These are phyloP conservation scores for Polymixis lichenea DNA, from an alignment of 2,888 invertebrate genomes.

Conservation along the genomic window DNA sequence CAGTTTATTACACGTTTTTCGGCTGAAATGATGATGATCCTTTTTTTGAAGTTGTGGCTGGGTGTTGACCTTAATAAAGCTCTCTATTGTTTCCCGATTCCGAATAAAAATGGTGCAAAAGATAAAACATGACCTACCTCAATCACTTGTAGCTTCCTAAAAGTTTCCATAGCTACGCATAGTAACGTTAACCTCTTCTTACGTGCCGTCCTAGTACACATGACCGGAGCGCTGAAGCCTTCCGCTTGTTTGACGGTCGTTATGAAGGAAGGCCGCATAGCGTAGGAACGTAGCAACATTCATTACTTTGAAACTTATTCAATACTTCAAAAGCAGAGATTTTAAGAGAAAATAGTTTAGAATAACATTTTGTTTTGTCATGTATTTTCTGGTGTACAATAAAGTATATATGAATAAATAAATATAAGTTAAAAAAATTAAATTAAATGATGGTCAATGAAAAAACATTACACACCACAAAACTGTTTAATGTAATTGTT, in stretches of 20 bases:
- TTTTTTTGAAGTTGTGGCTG: too few species aligned
- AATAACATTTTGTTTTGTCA: too few species aligned
- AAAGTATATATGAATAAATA: too few species aligned
- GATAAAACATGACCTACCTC: neutral
- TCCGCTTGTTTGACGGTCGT: slow-evolving; percentile 9
- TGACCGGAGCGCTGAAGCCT: slow-evolving; percentile 17
- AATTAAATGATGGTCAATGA: neutral
- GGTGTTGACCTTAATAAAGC: neutral
- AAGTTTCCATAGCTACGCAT: neutral
- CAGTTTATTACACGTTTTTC: too few species aligned
- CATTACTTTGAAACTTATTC: neutral
- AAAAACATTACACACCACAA: neutral
- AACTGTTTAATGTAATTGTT: neutral
- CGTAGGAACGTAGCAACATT: neutral
- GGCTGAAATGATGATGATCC: too few species aligned
- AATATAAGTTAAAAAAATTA: too few species aligned
- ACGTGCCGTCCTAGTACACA: neutral
- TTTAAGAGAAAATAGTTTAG: neutral
- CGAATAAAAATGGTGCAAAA: neutral
- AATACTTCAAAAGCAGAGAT: neutral
- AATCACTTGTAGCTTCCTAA: neutral
- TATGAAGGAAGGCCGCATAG: neutral
- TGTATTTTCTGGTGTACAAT: too few species aligned
- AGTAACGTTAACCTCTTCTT: neutral
- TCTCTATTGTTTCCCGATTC: neutral